Evolutionary conservation across 2,113 vertebrate genomes (phyloP).

Genomic region (Trogon melanurus): DNA sequence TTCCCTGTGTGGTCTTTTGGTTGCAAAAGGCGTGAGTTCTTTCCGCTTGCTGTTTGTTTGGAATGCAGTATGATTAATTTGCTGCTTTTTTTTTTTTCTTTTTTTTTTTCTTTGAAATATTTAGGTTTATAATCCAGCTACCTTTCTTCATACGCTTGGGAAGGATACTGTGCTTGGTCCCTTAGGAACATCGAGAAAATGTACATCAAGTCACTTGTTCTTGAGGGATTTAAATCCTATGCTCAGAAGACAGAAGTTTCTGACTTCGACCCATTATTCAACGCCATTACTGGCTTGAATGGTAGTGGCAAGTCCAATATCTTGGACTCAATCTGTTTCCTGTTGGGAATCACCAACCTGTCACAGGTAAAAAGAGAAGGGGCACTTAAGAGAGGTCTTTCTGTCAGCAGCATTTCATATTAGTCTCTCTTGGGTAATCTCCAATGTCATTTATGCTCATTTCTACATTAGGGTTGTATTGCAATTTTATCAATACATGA

Average conservation of each 20-base stretch:
- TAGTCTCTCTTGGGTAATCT: not conserved
- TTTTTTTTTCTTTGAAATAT: not conserved
- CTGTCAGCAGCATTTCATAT: fast-evolving
- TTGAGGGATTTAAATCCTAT: conserved; percentile 98
- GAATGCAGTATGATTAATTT: fast-evolving
- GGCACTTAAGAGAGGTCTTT: not conserved
- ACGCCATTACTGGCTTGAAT: conserved; percentile 96
- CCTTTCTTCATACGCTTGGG: not conserved
- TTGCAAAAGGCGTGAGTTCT: not conserved
- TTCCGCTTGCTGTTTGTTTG: not conserved
- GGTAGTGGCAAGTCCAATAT: conserved; percentile 98
- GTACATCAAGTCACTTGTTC: conserved; percentile 90
- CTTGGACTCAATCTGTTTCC: conserved; percentile 94
- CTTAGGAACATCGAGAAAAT: conserved; percentile 69
- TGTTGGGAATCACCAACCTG: conserved; percentile 90
- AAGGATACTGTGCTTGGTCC: not conserved
- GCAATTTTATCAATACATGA: not conserved
- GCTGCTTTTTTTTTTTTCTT: not conserved
- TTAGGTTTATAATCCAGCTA: not conserved
- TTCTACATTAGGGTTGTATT: not conserved
- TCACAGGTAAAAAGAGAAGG: conserved; percentile 80
- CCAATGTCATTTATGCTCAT: fast-evolving
- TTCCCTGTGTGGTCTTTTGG: fast-evolving
- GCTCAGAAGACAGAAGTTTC: conserved; percentile 90
- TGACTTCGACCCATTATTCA: conserved; percentile 92